Conservation (phyloP, 2,113 vertebrate genomes). For the Ramphastos sulfuratus region DNA sequence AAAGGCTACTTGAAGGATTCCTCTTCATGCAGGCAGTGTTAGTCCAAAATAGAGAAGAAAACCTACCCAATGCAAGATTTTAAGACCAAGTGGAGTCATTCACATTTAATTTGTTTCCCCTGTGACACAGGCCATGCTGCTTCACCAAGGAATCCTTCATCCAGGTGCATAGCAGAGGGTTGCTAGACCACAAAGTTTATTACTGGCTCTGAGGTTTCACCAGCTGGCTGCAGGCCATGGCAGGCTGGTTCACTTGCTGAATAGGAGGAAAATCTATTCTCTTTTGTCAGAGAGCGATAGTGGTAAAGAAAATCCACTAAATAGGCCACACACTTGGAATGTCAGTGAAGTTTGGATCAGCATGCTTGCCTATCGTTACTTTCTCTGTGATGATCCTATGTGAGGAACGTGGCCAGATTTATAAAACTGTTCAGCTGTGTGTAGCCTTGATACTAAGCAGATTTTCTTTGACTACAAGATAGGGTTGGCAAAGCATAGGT, state of each 20-base stretch:
- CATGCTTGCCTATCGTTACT: fast-evolving
- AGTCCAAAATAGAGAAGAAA: not conserved
- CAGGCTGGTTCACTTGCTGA: not conserved
- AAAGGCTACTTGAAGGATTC: not conserved
- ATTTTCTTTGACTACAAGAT: not conserved
- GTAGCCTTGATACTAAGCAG: not conserved
- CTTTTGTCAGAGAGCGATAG: not conserved
- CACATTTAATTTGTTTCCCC: not conserved
- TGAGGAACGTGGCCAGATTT: not conserved
- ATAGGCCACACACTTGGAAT: not conserved
- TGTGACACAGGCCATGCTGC: not conserved
- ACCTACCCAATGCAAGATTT: not conserved
- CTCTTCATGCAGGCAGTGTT: not conserved
- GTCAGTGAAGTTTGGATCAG: not conserved
- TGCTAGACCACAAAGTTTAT: not conserved
- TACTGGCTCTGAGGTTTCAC: not conserved
- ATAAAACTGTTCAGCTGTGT: not conserved
- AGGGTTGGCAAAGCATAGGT: not conserved
- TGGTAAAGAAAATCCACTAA: not conserved
- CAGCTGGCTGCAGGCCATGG: not conserved
- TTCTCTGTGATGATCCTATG: not conserved
- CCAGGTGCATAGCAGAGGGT: not conserved
- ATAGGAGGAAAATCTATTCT: not conserved
- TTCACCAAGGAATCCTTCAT: not conserved
- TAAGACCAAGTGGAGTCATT: not conserved